Percentiles rank a stretch among this genome's conserved stretches.
Evolutionary conservation across 2,113 vertebrate genomes (phyloP).

Genomic region (Eublepharis macularius): DNA sequence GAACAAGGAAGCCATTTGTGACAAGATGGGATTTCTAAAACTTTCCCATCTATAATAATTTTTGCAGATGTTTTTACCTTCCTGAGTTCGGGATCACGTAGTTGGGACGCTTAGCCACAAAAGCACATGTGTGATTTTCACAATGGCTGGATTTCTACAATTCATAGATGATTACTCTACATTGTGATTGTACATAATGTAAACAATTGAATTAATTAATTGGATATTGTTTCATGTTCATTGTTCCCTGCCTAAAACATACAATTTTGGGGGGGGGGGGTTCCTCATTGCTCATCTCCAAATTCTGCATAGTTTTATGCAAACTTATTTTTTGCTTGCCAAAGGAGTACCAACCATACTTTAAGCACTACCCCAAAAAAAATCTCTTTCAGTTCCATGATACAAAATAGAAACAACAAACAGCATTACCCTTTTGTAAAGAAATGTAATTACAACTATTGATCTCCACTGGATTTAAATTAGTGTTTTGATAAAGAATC

Average conservation of each 20-base stretch:
- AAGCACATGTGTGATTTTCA: background rate
- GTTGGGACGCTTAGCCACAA: background rate
- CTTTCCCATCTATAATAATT: background rate
- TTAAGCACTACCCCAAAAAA: background rate
- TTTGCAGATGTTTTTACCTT: background rate
- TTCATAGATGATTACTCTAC: background rate
- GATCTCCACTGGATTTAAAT: conserved; percentile 37
- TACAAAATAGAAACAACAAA: conserved; percentile 4
- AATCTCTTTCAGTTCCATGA: background rate
- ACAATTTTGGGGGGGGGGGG: background rate
- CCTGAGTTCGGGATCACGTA: background rate
- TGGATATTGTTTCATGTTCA: background rate
- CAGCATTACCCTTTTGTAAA: conserved; percentile 12
- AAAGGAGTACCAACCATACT: background rate
- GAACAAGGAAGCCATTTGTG: background rate
- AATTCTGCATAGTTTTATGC: background rate
- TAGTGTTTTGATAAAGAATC: conserved; percentile 17
- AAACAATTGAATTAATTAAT: background rate
- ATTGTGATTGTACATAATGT: background rate
- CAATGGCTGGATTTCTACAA: background rate
- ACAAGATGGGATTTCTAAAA: background rate
- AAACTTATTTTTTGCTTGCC: conserved; percentile 11
- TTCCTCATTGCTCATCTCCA: background rate
- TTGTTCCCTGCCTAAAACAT: background rate
- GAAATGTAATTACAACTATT: conserved; percentile 23